Conservation (phyloP, 2,113 vertebrate species). For the Apaloderma vittatum region DNA sequence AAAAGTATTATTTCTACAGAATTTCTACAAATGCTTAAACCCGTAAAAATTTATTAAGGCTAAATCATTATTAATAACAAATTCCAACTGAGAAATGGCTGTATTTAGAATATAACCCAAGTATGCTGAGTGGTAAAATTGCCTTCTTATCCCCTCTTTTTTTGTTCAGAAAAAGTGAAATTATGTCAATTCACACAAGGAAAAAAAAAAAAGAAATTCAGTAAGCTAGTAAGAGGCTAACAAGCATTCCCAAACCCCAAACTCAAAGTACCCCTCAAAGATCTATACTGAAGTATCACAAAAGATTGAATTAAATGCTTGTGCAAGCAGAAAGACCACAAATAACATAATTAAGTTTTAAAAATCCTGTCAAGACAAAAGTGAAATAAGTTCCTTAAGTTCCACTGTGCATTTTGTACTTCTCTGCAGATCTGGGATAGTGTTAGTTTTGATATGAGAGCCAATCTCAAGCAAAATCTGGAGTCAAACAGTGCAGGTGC, state of each 20-base stretch:
- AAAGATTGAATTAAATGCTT: background rate
- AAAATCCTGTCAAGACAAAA: background rate
- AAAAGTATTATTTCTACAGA: background rate
- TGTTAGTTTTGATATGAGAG: background rate
- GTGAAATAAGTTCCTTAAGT: background rate
- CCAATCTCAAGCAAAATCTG: background rate
- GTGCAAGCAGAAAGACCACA: background rate
- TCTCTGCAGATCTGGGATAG: background rate
- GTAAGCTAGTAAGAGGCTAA: background rate
- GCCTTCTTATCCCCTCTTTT: background rate
- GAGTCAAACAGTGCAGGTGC: background rate
- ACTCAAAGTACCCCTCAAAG: background rate
- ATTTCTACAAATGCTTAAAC: background rate
- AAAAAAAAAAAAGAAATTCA: background rate
- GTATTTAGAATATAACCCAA: background rate
- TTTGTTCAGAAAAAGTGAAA: background rate
- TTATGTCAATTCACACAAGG: background rate
- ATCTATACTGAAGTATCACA: background rate
- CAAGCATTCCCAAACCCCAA: background rate
- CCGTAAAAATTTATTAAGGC: background rate
- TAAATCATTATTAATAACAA: background rate
- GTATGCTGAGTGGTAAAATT: background rate
- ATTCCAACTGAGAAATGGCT: background rate
- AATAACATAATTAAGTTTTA: background rate
- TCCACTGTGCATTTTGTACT: background rate